Evolutionary conservation across 2,113 vertebrate genomes (phyloP).

Genomic region (Propithecus coquereli): DNA sequence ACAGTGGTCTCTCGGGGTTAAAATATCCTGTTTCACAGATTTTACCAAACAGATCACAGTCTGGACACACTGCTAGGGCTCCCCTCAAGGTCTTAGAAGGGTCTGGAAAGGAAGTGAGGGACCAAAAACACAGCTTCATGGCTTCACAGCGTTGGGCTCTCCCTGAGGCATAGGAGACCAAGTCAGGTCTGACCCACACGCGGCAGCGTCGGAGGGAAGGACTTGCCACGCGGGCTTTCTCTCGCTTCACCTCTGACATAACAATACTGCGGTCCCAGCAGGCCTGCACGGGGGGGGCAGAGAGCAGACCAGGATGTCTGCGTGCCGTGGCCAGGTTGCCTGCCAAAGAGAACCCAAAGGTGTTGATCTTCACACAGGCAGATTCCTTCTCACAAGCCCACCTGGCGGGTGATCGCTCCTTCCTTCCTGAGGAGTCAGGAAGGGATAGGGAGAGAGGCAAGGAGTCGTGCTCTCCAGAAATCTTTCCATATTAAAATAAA

Average conservation of each 20-base stretch:
- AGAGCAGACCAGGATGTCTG: not conserved
- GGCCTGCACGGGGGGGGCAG: rapidly evolving
- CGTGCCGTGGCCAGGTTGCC: not conserved
- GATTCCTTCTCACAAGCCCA: not conserved
- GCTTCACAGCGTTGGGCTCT: not conserved
- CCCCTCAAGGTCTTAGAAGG: not conserved
- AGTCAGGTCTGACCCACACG: rapidly evolving
- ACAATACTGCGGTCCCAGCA: not conserved
- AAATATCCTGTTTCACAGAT: not conserved
- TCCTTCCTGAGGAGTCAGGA: not conserved
- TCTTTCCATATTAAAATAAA: not conserved
- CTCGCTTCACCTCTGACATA: not conserved
- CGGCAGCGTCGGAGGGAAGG: rapidly evolving
- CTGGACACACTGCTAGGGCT: not conserved
- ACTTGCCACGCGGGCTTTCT: too few relatives aligned
- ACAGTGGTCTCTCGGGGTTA: not conserved
- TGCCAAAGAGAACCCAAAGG: not conserved
- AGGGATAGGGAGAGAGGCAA: not conserved
- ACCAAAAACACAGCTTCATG: not conserved
- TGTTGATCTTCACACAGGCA: not conserved
- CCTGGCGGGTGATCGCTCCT: not conserved
- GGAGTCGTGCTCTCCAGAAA: not conserved
- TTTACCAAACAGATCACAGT: not conserved
- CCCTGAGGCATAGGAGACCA: not conserved
- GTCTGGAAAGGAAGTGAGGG: not conserved